Evolutionary conservation across 2,888 invertebrate species (phyloP).

Genomic region (Campoplex capitator): DNA sequence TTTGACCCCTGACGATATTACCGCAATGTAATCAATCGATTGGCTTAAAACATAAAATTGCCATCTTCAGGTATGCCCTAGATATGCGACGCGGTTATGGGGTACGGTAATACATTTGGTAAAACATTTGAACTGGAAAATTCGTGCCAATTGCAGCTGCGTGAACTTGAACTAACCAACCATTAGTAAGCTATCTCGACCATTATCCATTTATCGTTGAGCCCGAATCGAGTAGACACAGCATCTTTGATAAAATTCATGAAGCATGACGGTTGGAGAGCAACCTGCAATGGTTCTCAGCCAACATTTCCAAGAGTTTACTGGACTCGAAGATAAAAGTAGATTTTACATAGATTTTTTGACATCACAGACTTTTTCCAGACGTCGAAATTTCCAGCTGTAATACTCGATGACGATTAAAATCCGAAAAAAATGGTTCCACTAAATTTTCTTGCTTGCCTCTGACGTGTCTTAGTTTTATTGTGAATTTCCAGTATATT

Average conservation of each 20-base stretch:
- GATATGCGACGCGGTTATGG: too few relatives aligned
- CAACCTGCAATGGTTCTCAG: too few relatives aligned
- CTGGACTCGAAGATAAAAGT: too few relatives aligned
- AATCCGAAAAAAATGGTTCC: background rate
- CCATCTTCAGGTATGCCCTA: too few relatives aligned
- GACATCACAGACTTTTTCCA: too few relatives aligned
- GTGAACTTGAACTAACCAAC: background rate
- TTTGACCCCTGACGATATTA: background rate
- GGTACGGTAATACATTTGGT: background rate
- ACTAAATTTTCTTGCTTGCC: background rate
- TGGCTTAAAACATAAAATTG: background rate
- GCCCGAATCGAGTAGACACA: background rate
- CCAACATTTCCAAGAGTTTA: too few relatives aligned
- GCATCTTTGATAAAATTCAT: background rate
- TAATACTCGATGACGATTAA: too few relatives aligned
- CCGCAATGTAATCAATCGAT: slow-evolving; percentile 7
- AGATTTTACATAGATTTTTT: too few relatives aligned
- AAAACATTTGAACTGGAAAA: background rate
- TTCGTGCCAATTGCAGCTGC: background rate
- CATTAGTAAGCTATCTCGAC: background rate
- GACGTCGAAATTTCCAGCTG: too few relatives aligned
- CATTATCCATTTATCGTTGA: background rate
- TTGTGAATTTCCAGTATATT: background rate
- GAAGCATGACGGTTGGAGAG: background rate
- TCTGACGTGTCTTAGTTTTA: background rate